A percentile compares a stretch with the other conserved stretches of the same genome.
Evolutionary conservation across 2,113 vertebrate genomes (phyloP).

Genomic region (Melanerpes aurifrons): DNA sequence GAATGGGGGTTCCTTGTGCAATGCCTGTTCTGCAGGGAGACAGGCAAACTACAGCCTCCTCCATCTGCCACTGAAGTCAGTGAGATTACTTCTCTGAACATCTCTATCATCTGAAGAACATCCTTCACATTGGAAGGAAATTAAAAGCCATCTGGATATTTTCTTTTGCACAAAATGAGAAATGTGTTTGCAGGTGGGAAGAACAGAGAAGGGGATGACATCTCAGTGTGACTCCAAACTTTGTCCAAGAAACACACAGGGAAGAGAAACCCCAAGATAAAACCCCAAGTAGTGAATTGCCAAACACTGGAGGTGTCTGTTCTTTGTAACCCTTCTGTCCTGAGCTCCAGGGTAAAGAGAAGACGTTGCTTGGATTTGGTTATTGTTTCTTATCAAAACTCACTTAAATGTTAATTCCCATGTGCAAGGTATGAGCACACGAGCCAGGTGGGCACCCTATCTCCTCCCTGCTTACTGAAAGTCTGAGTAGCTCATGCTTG

Average conservation of each 20-base stretch:
- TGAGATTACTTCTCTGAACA: background rate
- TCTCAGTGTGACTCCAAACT: background rate
- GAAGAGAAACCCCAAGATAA: background rate
- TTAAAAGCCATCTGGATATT: background rate
- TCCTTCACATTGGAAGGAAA: background rate
- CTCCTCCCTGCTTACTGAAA: background rate
- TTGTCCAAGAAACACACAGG: background rate
- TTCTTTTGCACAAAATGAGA: background rate
- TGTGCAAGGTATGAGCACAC: background rate
- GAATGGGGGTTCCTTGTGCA: background rate
- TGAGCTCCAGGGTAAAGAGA: background rate
- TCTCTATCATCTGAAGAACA: fast-evolving
- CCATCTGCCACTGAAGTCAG: fast-evolving
- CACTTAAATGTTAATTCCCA: background rate
- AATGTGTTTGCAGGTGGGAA: background rate
- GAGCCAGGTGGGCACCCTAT: fast-evolving
- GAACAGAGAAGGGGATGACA: background rate
- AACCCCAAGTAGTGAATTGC: background rate
- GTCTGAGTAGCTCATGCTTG: background rate
- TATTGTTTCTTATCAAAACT: background rate
- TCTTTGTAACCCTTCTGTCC: background rate
- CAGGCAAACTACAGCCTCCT: background rate
- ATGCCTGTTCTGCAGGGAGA: background rate
- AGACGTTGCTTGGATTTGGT: background rate
- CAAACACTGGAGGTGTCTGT: background rate